Percentiles rank a stretch among this genome's conserved stretches.
These are phyloP conservation scores for Chascanopsetta lugubris DNA, from an alignment of 2,113 vertebrate species.

Conservation along the genomic window DNA sequence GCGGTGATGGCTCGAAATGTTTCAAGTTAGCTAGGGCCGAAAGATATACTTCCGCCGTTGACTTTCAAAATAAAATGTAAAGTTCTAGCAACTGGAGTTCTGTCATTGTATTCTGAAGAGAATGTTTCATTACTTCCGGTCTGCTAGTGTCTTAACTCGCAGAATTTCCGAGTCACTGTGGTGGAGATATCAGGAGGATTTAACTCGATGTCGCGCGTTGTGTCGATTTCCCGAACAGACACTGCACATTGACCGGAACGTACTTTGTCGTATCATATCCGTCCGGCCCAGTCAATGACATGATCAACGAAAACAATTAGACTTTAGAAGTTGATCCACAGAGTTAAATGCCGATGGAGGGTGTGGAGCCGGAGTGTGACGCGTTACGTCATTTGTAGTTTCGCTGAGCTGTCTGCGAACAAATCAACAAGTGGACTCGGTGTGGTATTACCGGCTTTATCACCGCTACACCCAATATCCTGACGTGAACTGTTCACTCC, in stretches of 20 bases:
- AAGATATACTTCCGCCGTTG: not conserved
- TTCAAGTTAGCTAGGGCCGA: not conserved
- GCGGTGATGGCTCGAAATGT: slow-evolving; percentile 10
- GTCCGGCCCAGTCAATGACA: fast-evolving
- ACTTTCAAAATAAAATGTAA: slow-evolving; percentile 30
- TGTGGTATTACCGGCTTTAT: no score
- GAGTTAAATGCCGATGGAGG: slow-evolving; percentile 52
- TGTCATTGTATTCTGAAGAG: slow-evolving; percentile 44
- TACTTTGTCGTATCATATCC: not conserved
- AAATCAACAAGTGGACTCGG: slow-evolving; percentile 42
- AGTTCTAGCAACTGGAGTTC: fast-evolving
- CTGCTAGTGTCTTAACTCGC: fast-evolving
- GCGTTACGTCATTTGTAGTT: slow-evolving; percentile 70
- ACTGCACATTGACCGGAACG: fast-evolving
- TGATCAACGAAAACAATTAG: not conserved
- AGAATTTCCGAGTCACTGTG: slow-evolving; percentile 5
- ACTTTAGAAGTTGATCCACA: slow-evolving; percentile 19
- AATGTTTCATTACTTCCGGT: not conserved
- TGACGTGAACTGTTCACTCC: no score
- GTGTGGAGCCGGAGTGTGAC: slow-evolving; percentile 68
- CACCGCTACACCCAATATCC: no score
- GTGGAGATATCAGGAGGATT: slow-evolving; percentile 34
- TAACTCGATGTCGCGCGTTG: slow-evolving; percentile 30
- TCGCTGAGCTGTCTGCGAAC: slow-evolving; percentile 28
- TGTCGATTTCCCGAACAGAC: not conserved